These are phyloP conservation scores for Alloscopus bannaensis DNA, from an alignment of 2,888 invertebrate species.

Conservation along the genomic window DNA sequence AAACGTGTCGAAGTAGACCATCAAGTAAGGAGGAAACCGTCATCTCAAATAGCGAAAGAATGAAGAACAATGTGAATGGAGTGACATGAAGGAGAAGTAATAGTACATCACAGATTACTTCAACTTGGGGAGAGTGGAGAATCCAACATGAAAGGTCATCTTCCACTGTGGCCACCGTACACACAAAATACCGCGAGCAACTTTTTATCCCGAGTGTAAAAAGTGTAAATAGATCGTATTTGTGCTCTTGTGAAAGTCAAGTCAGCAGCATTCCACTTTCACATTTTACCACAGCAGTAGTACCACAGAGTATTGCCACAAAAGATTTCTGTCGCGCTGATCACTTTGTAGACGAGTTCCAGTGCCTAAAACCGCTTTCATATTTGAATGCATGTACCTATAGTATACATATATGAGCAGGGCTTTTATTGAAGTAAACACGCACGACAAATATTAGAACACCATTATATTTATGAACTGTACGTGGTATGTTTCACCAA, in stretches of 20 bases:
- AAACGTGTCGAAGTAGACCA: slow-evolving; percentile 17
- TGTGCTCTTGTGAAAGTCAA: slow-evolving; percentile 19
- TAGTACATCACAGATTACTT: slow-evolving; percentile 21
- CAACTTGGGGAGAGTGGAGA: not conserved
- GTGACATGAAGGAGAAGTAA: slow-evolving; percentile 21
- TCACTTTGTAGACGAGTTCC: not conserved
- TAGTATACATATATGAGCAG: too few species aligned
- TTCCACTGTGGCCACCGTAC: slow-evolving; percentile 8
- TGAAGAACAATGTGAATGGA: slow-evolving; percentile 41
- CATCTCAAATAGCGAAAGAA: slow-evolving; percentile 27
- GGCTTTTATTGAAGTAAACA: not conserved
- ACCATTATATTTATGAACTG: too few species aligned
- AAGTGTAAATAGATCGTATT: slow-evolving; percentile 34
- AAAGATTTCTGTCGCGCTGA: not conserved
- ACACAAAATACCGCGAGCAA: not conserved
- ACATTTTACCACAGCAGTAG: slow-evolving; percentile 29
- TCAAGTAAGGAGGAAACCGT: slow-evolving; percentile 19
- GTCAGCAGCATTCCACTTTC: slow-evolving; percentile 44
- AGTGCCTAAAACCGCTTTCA: too few species aligned
- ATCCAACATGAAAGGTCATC: slow-evolving; percentile 36
- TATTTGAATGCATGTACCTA: too few species aligned
- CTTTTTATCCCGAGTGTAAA: slow-evolving; percentile 39
- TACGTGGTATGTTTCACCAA: too few species aligned
- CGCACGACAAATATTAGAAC: too few species aligned
- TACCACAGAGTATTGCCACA: slow-evolving; percentile 32